phyloP scores from a whole-genome alignment of 2,888 invertebrate species.

The Hyposoter didymator region DNA sequence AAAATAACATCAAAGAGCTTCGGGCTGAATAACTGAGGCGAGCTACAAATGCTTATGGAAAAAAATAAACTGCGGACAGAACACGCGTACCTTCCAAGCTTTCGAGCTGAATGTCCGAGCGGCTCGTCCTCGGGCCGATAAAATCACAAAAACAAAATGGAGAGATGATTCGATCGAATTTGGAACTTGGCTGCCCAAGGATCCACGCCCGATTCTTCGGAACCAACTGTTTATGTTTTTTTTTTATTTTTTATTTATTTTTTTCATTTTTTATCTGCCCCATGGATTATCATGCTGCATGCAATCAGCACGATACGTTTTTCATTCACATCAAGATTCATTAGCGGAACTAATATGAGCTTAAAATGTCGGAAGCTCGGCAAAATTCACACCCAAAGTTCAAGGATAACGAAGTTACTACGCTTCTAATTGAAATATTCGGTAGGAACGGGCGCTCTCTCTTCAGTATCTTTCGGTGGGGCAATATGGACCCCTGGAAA shows the following conservation, averaged over 20 bases:
- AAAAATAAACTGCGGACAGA: conserved; percentile 17
- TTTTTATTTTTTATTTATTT: no score
- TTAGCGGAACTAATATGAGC: not conserved
- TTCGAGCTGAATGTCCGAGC: not conserved
- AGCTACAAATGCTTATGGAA: not conserved
- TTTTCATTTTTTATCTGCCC: not conserved
- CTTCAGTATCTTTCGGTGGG: not conserved
- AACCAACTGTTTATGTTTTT: not conserved
- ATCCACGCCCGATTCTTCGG: not conserved
- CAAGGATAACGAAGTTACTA: conserved; percentile 40
- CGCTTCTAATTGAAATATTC: conserved; percentile 54
- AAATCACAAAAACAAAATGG: not conserved
- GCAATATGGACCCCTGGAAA: not conserved
- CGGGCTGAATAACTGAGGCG: conserved; percentile 13
- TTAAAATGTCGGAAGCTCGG: not conserved
- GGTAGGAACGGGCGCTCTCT: conserved; percentile 9
- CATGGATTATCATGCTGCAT: not conserved
- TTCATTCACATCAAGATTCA: not conserved
- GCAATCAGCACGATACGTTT: conserved; percentile 6
- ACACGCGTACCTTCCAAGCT: not conserved
- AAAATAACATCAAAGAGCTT: not conserved
- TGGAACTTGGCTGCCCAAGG: not conserved
- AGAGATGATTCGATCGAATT: conserved; percentile 26
- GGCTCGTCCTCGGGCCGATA: not conserved
- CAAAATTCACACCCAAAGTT: conserved; percentile 17